phyloP scores from a whole-genome alignment of 1,140 invertebrate species.

The Sarcophaga peregrina region DNA sequence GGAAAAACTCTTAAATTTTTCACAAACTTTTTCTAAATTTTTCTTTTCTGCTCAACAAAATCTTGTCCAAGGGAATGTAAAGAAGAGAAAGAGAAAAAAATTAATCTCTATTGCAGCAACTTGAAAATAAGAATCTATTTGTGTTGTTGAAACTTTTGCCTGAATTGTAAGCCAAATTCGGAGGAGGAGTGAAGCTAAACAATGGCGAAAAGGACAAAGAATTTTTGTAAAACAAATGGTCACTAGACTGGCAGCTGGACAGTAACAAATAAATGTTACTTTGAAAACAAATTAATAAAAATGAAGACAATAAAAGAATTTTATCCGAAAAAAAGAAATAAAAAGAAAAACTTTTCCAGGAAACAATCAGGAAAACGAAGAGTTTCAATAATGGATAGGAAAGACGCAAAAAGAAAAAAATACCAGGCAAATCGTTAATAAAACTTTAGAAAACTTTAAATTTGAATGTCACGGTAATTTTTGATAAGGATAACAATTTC shows the following conservation, averaged over 20 bases:
- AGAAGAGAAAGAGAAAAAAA: not conserved
- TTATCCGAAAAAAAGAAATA: not conserved
- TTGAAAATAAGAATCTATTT: slow-evolving; percentile 2
- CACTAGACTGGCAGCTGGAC: not conserved
- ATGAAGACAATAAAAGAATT: not conserved
- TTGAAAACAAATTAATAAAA: not conserved
- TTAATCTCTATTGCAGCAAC: not conserved
- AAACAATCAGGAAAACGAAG: too few species aligned
- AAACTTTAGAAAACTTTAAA: too few species aligned
- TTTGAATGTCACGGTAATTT: too few species aligned
- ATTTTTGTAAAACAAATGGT: not conserved
- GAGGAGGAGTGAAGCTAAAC: not conserved
- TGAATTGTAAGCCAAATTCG: not conserved
- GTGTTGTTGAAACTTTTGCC: not conserved
- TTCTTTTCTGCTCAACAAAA: too few species aligned
- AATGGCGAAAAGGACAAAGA: not conserved
- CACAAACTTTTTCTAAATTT: too few species aligned
- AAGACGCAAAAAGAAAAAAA: too few species aligned
- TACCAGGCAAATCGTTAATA: too few species aligned
- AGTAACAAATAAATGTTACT: slow-evolving; percentile 4
- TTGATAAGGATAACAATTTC: too few species aligned
- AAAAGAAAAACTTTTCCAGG: too few species aligned
- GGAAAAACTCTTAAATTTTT: too few species aligned
- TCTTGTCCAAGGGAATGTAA: not conserved
- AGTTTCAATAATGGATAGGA: too few species aligned